phyloP scores from a whole-genome alignment of 92 coral and sea anemone genomes.

The Micromussa lordhowensis region DNA sequence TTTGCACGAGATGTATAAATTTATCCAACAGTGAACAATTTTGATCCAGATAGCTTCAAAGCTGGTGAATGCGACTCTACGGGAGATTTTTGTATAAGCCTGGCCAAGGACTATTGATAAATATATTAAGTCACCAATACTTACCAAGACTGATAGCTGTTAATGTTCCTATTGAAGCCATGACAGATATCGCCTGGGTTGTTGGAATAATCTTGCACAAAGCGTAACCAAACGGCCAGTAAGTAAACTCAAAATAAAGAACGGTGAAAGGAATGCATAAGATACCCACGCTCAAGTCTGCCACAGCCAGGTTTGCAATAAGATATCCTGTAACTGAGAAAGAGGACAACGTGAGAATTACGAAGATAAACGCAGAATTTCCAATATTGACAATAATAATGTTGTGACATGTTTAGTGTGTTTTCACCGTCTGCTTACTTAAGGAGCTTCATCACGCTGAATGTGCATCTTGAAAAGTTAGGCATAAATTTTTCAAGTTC shows the following conservation, averaged over 20 bases:
- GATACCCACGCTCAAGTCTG: conserved; percentile 90
- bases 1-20: too few relatives aligned
- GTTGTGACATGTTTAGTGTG: too few relatives aligned
- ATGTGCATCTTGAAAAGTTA: too few relatives aligned
- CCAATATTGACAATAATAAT: too few relatives aligned
- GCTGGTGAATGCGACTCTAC: neutral
- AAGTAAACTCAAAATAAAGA: conserved; percentile 76
- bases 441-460: too few relatives aligned
- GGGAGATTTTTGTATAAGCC: neutral
- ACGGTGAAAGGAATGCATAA: conserved; percentile 91
- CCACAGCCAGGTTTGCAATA: conserved; percentile 93
- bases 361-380: too few relatives aligned
- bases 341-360: neutral
- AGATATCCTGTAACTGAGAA: conserved; percentile 92
- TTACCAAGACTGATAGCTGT: conserved; percentile 93
- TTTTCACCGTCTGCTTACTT: too few relatives aligned
- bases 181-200: conserved; percentile 87
- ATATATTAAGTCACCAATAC: conserved; percentile 10
- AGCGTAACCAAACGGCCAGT: conserved; percentile 94
- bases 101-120: neutral
- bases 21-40: neutral
- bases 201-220: conserved; percentile 88
- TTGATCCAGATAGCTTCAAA: neutral
- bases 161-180: conserved; percentile 96
- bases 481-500: too few relatives aligned